Base-by-base conservation (phyloP, 2,888 invertebrate species). In the Seira ritae region DNA sequence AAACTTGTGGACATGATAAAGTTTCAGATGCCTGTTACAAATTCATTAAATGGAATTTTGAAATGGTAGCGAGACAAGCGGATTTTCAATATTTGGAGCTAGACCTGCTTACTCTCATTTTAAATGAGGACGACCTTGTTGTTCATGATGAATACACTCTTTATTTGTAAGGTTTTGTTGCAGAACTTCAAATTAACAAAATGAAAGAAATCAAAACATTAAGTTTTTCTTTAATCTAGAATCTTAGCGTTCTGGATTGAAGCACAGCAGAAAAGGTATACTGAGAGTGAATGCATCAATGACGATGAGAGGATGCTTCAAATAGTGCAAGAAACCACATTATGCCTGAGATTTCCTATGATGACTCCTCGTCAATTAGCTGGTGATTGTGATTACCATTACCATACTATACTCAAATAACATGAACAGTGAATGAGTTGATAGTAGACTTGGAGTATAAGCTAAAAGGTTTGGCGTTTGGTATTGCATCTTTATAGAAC, bases 1-100 rank as follows among this genome's bases (percentile, higher is more conserved):
- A 95, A 88, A 94, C 95, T 3, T 96, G 97, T 90, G 95, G 95
- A 23, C 97, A 96, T 90, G 91, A 92, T 55, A 92, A 93, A 42
- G 93, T 96, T 6, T 94, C 95, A 2, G 92, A 91, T 91, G 94
- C 93, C 12, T 95, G 96, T 89, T 94, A 95, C 90, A 95, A 95
- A 90, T 96, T 95, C 90, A 93, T 98, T 66, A 96, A 96, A 90
- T 97, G 96, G 96, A 98, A 98, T 91, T 93, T 98, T 87, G 96
- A 96, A 91, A 93, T 94, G 90, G 95, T 97, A 22, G 94, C 96
- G 73, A 93, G 94, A 75, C 95, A 95, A 0, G 92, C 93, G 66
- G 97, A 97, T 90, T 96, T 97, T 90, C 93, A 93, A 0, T 95
- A 95, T 90, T 94, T 98, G 90, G 97, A 97, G 90, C 93, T 94